Evolutionary conservation across 2,797 vertebrate genomes (phyloP).

Genomic region (Perodicticus potto): DNA sequence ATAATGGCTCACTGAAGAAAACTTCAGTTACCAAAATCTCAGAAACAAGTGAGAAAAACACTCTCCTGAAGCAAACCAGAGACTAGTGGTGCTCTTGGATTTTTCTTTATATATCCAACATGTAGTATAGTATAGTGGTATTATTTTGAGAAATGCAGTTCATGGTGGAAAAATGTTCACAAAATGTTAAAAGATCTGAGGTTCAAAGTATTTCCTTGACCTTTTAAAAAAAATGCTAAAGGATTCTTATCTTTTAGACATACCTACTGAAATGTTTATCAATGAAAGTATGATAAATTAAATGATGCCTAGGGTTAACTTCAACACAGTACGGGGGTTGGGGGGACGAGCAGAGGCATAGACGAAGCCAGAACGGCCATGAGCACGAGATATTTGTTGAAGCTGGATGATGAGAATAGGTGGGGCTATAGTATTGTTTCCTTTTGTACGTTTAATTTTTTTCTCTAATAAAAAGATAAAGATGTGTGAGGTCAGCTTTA

Average conservation of each 20-base stretch:
- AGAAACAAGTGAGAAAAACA: conserved; percentile 44
- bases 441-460: conserved; percentile 32
- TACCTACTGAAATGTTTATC: background rate
- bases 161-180: background rate
- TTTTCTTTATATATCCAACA: conserved; percentile 20
- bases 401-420: background rate
- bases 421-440: background rate
- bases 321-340: background rate
- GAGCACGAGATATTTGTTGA: background rate
- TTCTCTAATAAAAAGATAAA: conserved; percentile 19
- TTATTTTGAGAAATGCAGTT: conserved; percentile 62
- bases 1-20: background rate
- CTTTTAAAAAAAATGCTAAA: background rate
- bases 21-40: background rate
- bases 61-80: conserved; percentile 24
- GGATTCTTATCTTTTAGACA: conserved; percentile 26
- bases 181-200: conserved; percentile 23
- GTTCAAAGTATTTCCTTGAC: conserved; percentile 56
- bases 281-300: background rate
- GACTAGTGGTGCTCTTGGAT: conserved; percentile 17
- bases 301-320: background rate
- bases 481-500: background rate
- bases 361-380: background rate
- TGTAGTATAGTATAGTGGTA: background rate
- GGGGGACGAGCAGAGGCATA: too few relatives aligned